These are phyloP conservation scores for Psylliodes chrysocephalus DNA, from an alignment of 2,888 invertebrate species.

Conservation along the genomic window DNA sequence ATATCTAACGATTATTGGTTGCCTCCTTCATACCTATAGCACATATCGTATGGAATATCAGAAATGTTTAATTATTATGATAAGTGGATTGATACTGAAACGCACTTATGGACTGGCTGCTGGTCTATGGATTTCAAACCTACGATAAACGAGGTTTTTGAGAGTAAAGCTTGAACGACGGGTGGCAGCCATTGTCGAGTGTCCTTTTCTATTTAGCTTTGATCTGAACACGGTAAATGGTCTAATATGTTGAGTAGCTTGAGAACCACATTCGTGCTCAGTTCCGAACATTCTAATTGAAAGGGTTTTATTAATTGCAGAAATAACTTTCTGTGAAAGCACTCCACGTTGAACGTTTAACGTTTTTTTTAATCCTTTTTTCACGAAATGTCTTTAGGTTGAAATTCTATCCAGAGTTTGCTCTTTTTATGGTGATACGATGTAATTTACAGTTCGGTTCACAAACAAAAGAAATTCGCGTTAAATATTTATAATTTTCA, in stretches of 20 bases:
- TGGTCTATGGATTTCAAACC: neutral
- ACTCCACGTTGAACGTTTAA: conserved; percentile 36
- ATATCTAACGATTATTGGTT: no score
- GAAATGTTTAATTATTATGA: no score
- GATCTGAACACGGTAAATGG: conserved; percentile 47
- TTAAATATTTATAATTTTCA: no score
- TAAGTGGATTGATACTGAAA: neutral
- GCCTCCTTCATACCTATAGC: no score
- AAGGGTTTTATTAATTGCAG: conserved; percentile 51
- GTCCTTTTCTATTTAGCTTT: conserved; percentile 46
- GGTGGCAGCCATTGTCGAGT: conserved; percentile 42
- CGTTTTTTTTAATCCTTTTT: conserved; percentile 5
- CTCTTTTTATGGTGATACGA: no score
- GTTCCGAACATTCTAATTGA: conserved; percentile 49
- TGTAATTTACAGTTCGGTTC: no score
- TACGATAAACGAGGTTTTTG: conserved; percentile 12
- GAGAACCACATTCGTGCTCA: conserved; percentile 44
- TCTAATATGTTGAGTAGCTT: conserved; percentile 53
- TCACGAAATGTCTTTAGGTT: neutral
- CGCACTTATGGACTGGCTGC: neutral
- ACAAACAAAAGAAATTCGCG: no score
- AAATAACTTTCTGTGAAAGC: conserved; percentile 46
- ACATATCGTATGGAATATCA: no score
- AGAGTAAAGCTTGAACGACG: conserved; percentile 24
- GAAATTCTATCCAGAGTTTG: conserved; percentile 6